phyloP scores from a whole-genome alignment of 2,797 vertebrate species.

The Chrysocyon brachyurus region DNA sequence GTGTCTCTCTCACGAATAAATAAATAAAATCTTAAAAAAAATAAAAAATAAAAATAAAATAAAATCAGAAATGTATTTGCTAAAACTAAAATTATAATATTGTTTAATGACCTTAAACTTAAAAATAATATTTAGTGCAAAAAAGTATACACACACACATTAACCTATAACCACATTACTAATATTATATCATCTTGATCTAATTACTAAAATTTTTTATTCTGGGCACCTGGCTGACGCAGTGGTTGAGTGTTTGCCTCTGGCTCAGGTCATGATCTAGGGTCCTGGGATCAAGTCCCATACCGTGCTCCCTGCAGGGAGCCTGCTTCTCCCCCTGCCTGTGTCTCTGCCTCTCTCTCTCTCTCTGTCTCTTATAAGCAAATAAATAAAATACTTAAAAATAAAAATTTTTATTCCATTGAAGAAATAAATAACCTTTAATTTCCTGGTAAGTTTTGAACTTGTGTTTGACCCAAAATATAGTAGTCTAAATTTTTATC shows the following conservation, averaged over 20 bases:
- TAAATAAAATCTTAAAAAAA: no score
- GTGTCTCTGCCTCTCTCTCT: no score
- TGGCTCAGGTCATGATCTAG: no score
- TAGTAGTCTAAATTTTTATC: not conserved
- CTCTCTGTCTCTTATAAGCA: no score
- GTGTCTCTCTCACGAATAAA: no score
- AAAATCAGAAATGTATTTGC: not conserved
- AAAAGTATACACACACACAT: not conserved
- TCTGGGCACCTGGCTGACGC: not conserved
- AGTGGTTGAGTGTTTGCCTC: no score
- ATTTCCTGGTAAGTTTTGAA: not conserved
- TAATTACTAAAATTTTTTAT: not conserved
- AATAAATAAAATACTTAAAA: no score
- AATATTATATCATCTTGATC: not conserved
- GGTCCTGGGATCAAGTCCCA: no score
- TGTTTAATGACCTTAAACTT: not conserved
- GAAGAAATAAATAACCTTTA: not conserved
- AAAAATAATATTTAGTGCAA: slow-evolving; percentile 11
- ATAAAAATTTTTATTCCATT: not conserved
- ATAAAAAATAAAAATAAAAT: not conserved
- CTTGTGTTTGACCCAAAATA: not conserved
- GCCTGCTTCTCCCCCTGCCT: no score
- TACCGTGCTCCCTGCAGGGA: no score
- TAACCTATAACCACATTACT: not conserved
- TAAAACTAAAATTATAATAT: slow-evolving; percentile 1